A percentile compares a stretch with the other conserved stretches of the same genome.
These are phyloP conservation scores for Novumbra hubbsi DNA, from an alignment of 2,797 vertebrate genomes.

Conservation along the genomic window DNA sequence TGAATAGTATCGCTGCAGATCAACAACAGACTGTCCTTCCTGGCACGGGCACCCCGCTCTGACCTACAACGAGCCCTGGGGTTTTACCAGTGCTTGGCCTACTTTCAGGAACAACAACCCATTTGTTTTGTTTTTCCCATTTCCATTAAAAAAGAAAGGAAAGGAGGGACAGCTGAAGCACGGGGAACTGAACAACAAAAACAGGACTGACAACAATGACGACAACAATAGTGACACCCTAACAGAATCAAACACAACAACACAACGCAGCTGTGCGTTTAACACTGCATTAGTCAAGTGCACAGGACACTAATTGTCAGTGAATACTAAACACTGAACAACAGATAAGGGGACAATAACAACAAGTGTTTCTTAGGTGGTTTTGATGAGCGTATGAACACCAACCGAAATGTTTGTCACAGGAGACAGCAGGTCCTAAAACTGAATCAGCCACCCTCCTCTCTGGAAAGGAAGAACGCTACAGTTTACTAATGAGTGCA, in stretches of 20 bases:
- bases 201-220: slow-evolving; percentile 13
- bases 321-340: neutral
- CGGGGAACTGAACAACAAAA: slow-evolving; percentile 1
- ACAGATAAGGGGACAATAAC: neutral
- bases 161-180: slow-evolving; percentile 45
- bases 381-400: slow-evolving; percentile 44
- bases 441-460: slow-evolving; percentile 39
- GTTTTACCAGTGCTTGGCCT: slow-evolving; percentile 78
- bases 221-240: neutral
- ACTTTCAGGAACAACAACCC: slow-evolving; percentile 76
- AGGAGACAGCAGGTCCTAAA: slow-evolving; percentile 38
- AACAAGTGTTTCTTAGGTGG: neutral
- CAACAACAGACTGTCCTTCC: slow-evolving; percentile 60
- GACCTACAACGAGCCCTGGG: slow-evolving; percentile 72
- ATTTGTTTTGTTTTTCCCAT: slow-evolving; percentile 72
- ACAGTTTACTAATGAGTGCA: slow-evolving; percentile 71
- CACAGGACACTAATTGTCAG: neutral
- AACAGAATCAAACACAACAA: neutral
- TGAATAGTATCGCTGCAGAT: slow-evolving; percentile 66
- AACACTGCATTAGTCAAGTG: neutral
- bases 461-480: slow-evolving; percentile 63
- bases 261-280: neutral
- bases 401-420: slow-evolving; percentile 39
- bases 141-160: slow-evolving; percentile 75
- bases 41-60: slow-evolving; percentile 59